These are phyloP conservation scores for Nineta flava DNA, from an alignment of 2,888 invertebrate species.

Conservation along the genomic window DNA sequence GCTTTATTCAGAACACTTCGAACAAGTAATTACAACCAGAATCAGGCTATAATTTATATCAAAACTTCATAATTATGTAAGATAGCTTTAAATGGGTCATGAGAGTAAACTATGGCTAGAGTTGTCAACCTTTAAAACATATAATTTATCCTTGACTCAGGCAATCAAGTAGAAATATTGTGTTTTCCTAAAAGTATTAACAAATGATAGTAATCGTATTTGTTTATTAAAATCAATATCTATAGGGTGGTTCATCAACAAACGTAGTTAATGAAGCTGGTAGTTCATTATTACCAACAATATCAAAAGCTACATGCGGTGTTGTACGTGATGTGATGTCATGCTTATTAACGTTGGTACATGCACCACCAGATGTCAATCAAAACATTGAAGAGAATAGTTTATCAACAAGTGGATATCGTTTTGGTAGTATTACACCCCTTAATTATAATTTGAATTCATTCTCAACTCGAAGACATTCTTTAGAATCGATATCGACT, in stretches of 20 bases:
- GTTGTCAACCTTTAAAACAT: too few relatives aligned
- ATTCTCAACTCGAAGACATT: neutral
- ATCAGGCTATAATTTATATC: too few relatives aligned
- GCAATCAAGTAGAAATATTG: too few relatives aligned
- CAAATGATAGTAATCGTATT: too few relatives aligned
- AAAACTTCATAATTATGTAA: too few relatives aligned
- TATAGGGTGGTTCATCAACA: neutral
- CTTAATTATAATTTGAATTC: neutral
- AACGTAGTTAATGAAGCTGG: conserved; percentile 2
- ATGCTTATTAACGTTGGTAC: neutral
- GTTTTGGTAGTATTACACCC: neutral
- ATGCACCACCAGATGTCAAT: neutral
- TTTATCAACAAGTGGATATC: neutral
- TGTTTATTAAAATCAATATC: too few relatives aligned
- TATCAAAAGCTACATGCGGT: neutral
- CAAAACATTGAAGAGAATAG: neutral
- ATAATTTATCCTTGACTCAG: too few relatives aligned
- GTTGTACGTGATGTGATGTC: conserved; percentile 1
- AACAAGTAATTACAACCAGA: too few relatives aligned
- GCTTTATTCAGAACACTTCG: too few relatives aligned
- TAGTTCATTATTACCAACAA: conserved; percentile 1
- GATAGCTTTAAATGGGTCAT: too few relatives aligned
- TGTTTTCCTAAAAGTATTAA: too few relatives aligned
- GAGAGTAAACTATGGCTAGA: too few relatives aligned
- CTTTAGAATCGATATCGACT: neutral